phyloP scores from a whole-genome alignment of 2,888 invertebrate genomes.

The Catocala fraxini region DNA sequence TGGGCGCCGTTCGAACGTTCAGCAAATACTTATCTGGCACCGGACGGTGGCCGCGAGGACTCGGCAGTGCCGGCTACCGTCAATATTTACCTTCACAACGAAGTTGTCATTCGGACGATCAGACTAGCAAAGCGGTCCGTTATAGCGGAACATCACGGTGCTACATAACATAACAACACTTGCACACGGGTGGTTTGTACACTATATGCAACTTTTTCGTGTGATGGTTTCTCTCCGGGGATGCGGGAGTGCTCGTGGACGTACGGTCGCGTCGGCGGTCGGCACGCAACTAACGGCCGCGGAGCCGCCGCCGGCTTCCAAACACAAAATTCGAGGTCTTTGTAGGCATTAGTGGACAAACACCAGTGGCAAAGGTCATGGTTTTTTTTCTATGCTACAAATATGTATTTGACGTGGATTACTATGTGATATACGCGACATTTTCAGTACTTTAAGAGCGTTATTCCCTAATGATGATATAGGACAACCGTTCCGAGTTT shows the following conservation, averaged over 20 bases:
- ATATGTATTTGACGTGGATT: slow-evolving; percentile 37
- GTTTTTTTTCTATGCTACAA: slow-evolving; percentile 55
- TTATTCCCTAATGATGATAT: slow-evolving; percentile 34
- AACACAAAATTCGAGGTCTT: slow-evolving; percentile 77
- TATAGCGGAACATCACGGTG: slow-evolving; percentile 54
- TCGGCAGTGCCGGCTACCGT: slow-evolving; percentile 53
- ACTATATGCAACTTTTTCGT: slow-evolving; percentile 64
- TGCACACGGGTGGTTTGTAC: slow-evolving; percentile 51
- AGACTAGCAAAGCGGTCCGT: slow-evolving; percentile 58
- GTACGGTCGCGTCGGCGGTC: slow-evolving; percentile 70
- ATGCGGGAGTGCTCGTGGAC: slow-evolving; percentile 50
- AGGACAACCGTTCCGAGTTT: slow-evolving; percentile 16
- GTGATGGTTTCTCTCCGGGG: slow-evolving; percentile 48
- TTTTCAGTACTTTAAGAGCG: slow-evolving; percentile 13
- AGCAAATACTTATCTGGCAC: slow-evolving; percentile 56
- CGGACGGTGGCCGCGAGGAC: slow-evolving; percentile 51
- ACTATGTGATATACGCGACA: slow-evolving; percentile 25
- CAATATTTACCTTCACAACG: slow-evolving; percentile 81
- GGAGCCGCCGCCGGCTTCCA: slow-evolving; percentile 61
- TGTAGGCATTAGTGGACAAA: slow-evolving; percentile 69
- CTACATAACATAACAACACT: slow-evolving; percentile 64
- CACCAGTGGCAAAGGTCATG: slow-evolving; percentile 77
- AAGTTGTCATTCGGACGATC: slow-evolving; percentile 65
- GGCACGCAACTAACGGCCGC: slow-evolving; percentile 74
- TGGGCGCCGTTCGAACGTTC: slow-evolving; percentile 49